Conservation (phyloP, 2,888 invertebrate species). For the Endotricha flammealis region DNA sequence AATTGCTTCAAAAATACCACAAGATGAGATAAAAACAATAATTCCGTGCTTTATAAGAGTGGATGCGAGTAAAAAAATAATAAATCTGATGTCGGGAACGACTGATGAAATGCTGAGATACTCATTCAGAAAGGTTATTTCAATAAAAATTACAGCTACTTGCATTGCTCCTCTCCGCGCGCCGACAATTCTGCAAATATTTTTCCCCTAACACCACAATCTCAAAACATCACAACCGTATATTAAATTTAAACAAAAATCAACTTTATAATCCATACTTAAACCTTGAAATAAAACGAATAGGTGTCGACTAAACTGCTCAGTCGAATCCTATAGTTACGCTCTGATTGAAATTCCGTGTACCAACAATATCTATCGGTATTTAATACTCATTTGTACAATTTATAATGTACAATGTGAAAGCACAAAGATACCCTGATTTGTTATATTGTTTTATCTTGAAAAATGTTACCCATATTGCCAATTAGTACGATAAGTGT, state of each 20-base stretch:
- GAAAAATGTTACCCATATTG: constrained; percentile 54
- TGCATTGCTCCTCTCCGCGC: constrained; percentile 63
- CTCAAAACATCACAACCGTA: background rate
- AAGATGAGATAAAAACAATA: constrained; percentile 74
- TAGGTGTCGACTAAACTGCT: no score
- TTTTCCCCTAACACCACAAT: constrained; percentile 34
- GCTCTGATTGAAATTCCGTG: constrained; percentile 75
- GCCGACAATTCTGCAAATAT: constrained; percentile 75
- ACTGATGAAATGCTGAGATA: constrained; percentile 72
- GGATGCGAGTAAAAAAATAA: constrained; percentile 70
- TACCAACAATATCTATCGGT: constrained; percentile 66
- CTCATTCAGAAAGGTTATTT: constrained; percentile 72
- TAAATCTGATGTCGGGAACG: constrained; percentile 60
- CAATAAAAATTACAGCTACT: constrained; percentile 77
- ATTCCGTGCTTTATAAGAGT: constrained; percentile 73
- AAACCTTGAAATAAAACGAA: no score
- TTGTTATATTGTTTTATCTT: constrained; percentile 49
- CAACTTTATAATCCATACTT: constrained; percentile 19
- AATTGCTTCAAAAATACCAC: constrained; percentile 75
- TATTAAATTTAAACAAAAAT: constrained; percentile 15
- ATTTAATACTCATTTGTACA: constrained; percentile 59
- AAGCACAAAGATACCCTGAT: constrained; percentile 46
- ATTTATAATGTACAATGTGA: constrained; percentile 61
- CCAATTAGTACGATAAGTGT: constrained; percentile 68
- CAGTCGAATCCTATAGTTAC: background rate